These are phyloP conservation scores for Chamaea fasciata DNA, from an alignment of 2,113 vertebrate genomes.

Conservation along the genomic window DNA sequence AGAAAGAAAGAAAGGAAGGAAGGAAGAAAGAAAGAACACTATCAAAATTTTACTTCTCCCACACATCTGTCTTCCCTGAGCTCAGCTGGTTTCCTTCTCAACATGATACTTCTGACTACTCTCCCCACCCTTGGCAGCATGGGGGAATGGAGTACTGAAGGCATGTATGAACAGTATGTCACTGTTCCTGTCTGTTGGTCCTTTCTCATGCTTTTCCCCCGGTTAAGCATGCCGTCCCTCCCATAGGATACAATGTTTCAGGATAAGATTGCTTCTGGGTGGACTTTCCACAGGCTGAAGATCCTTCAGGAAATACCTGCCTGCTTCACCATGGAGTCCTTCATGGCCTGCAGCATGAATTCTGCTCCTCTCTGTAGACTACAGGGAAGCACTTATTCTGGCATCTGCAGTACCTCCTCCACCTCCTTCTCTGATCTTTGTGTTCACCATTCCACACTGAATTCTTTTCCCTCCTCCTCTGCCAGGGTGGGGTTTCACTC, in stretches of 20 bases:
- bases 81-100: background rate
- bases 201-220: background rate
- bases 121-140: background rate
- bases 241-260: background rate
- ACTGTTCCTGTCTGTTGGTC: background rate
- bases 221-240: background rate
- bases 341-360: background rate
- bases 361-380: background rate
- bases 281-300: background rate
- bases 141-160: background rate
- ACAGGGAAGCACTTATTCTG: background rate
- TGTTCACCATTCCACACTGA: background rate
- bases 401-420: background rate
- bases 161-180: accelerated
- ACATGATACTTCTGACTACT: background rate
- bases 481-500: background rate
- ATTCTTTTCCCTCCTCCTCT: background rate
- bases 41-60: background rate
- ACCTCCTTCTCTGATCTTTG: background rate
- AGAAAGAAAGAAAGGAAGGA: too few species aligned
- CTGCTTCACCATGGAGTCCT: background rate
- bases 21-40: too few species aligned
- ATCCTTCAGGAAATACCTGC: background rate
- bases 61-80: background rate
- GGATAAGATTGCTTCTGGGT: background rate